phyloP scores from a whole-genome alignment of 2,113 vertebrate species.

The Ammodytes marinus region DNA sequence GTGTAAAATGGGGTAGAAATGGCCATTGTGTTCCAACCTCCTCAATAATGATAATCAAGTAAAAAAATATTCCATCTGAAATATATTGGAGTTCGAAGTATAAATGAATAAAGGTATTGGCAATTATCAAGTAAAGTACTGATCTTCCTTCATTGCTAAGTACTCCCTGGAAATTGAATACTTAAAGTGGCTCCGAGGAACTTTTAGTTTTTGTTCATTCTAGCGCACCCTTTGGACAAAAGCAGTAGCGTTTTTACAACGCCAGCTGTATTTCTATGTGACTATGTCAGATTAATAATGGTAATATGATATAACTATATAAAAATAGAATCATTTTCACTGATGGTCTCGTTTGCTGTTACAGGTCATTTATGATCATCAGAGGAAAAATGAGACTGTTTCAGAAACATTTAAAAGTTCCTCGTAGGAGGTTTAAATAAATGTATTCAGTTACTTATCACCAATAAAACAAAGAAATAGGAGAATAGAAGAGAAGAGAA shows the following conservation, averaged over 20 bases:
- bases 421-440: neutral
- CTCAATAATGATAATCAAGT: slow-evolving; percentile 29
- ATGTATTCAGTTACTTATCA: neutral
- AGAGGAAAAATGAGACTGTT: too few species aligned
- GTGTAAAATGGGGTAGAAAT: neutral
- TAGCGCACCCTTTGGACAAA: too few species aligned
- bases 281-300: too few species aligned
- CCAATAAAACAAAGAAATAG: neutral
- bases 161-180: neutral
- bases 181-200: too few species aligned
- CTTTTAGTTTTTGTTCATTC: too few species aligned
- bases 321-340: too few species aligned
- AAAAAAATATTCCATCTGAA: neutral
- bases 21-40: slow-evolving; percentile 30
- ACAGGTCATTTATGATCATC: too few species aligned
- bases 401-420: too few species aligned
- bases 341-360: too few species aligned
- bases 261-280: too few species aligned
- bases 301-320: too few species aligned
- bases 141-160: neutral
- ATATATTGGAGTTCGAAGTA: neutral
- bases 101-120: neutral
- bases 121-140: neutral
- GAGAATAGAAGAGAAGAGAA: neutral
- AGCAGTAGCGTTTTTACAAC: too few species aligned